Evolutionary conservation across 2,888 invertebrate species (phyloP), one percentile per base, ranked within the genome.

Genomic region (Deilephila porcellus): DNA sequence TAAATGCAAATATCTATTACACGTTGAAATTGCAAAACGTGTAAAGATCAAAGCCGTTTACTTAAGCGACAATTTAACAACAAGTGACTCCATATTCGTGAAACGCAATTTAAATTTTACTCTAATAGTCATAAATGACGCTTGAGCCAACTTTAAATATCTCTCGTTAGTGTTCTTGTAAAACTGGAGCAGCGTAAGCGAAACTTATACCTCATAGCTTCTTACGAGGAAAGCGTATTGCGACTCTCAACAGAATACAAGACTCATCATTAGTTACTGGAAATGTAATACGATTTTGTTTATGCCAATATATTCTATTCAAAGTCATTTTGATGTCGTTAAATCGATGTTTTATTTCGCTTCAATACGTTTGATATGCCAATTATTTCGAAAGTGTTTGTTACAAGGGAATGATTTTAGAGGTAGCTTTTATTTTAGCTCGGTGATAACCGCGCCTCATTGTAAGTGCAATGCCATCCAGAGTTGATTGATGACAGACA

Each of bases 51-150:
- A 25, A 63, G 62, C 62, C 32, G 32, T 63, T 63, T 63, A 63
- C 62, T 60, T 14, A 60, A 63, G 19, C 62, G 32, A 32, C 19
- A 63, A 34, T 32, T 63, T 34, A 34, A 63, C 34, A 34, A 63
- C 7, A 63, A 19, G 32, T 34, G 34, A 19, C 32, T n/a, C n/a
- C 62, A 19, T 63, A 63, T 17, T 63, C 32, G 62, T 34, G 7
- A 19, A 63, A 63, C 32, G 62, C n/a, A 63, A 29, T 34, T 63
- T 63, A 34, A 63, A 32, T 32, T 34, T 62, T 7, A 34, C 62
- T 63, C 62, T 34, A 63, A 63, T n/a, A 75, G 70, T 64, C 71
- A 70, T 76, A 34, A 71, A 72, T 64, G 76, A 71, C 73, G 75
- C 71, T 73, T 63, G 34, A 63, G 32, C 19, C 17, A 63, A 63